A percentile compares a stretch with the other conserved stretches of the same genome.
Conservation (phyloP, 2,113 vertebrate species). For the Anser cygnoides region DNA sequence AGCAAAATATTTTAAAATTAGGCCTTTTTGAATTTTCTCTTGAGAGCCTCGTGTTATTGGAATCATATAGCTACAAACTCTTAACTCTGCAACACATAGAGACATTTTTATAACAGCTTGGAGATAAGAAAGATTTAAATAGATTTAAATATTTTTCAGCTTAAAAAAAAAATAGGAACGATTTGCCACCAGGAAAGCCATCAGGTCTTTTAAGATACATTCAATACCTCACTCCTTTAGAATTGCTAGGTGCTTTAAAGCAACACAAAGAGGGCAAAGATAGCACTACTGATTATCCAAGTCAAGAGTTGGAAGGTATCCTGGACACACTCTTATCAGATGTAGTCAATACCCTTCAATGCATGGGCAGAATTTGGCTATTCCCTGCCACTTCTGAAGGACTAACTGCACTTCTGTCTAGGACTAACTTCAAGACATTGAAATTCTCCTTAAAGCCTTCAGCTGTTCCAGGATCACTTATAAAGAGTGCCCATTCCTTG, state of each 20-base stretch:
- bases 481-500: not conserved
- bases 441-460: not conserved
- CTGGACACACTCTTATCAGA: not conserved
- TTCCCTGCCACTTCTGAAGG: not conserved
- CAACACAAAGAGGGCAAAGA: not conserved
- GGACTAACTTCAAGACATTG: not conserved
- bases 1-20: constrained; percentile 6
- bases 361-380: not conserved
- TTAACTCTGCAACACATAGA: not conserved
- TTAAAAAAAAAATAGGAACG: not conserved
- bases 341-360: not conserved
- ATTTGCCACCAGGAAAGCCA: not conserved
- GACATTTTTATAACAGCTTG: not conserved
- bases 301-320: not conserved
- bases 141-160: not conserved
- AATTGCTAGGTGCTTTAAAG: not conserved
- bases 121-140: not conserved
- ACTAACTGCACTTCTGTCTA: not conserved
- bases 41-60: not conserved
- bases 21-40: not conserved
- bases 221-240: not conserved
- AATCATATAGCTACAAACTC: not conserved
- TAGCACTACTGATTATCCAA: not conserved
- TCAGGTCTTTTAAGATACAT: not conserved
- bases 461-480: not conserved